These are phyloP conservation scores for Phyllotis vaccarum DNA, from an alignment of 2,797 vertebrate species.

Conservation along the genomic window DNA sequence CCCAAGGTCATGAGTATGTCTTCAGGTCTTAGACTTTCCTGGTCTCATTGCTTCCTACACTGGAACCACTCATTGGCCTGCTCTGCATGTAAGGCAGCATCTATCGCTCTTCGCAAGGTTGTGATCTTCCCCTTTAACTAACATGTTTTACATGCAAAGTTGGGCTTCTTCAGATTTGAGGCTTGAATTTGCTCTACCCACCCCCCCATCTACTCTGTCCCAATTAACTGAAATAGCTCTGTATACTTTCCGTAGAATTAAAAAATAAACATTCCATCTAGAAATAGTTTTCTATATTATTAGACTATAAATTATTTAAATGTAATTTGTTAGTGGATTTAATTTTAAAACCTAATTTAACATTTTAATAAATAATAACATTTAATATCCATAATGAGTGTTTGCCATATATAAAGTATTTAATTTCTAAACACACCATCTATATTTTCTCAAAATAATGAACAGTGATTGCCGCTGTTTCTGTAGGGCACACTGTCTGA, in stretches of 20 bases:
- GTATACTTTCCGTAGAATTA: slow-evolving; percentile 61
- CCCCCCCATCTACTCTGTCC: neutral
- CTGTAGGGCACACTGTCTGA: slow-evolving; percentile 16
- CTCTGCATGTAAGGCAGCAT: neutral
- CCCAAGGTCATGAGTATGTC: neutral
- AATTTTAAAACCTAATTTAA: slow-evolving; percentile 81
- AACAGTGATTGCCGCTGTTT: slow-evolving; percentile 64
- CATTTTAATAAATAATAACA: slow-evolving; percentile 83
- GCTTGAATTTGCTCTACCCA: neutral
- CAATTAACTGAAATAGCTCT: slow-evolving; percentile 67
- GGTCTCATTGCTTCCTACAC: neutral
- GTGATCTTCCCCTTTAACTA: slow-evolving; percentile 10
- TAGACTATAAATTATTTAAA: slow-evolving; percentile 80
- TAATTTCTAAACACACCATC: slow-evolving; percentile 74
- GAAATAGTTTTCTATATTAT: slow-evolving; percentile 76
- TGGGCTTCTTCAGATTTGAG: neutral
- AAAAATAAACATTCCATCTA: slow-evolving; percentile 29
- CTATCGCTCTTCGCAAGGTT: neutral
- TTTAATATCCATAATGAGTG: slow-evolving; percentile 77
- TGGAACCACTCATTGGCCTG: neutral
- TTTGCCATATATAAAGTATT: slow-evolving; percentile 69
- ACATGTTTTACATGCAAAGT: neutral
- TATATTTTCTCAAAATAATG: slow-evolving; percentile 79
- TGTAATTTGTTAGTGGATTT: slow-evolving; percentile 78
- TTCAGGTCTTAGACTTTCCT: neutral